Evolutionary conservation across 1,140 invertebrate species (phyloP).

Genomic region (Drosophila cardini): DNA sequence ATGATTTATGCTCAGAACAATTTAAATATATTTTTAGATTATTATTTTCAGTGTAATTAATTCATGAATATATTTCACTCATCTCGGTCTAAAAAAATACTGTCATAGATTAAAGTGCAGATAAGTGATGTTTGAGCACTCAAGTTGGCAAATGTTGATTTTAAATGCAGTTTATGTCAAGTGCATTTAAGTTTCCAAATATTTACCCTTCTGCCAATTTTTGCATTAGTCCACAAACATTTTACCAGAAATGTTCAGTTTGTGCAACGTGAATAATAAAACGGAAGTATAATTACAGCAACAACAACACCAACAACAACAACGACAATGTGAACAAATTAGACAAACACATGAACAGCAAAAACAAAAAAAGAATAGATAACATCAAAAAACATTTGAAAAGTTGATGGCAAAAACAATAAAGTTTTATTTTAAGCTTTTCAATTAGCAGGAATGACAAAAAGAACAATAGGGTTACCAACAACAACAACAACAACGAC

Average conservation of each 20-base stretch:
- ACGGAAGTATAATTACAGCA: slow-evolving; percentile 26
- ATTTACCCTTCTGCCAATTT: slow-evolving; percentile 44
- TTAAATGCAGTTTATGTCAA: slow-evolving; percentile 19
- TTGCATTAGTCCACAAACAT: slow-evolving; percentile 32
- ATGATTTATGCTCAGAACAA: too few relatives aligned
- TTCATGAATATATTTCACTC: slow-evolving; percentile 32
- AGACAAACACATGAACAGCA: slow-evolving; percentile 11
- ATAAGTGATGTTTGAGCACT: slow-evolving; percentile 45
- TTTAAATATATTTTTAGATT: too few relatives aligned
- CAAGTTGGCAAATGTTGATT: slow-evolving; percentile 37
- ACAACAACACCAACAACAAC: slow-evolving; percentile 9
- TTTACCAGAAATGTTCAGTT: background rate
- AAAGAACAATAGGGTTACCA: slow-evolving; percentile 24
- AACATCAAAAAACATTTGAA: slow-evolving; percentile 38
- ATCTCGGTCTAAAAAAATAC: slow-evolving; percentile 40
- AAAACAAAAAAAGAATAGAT: slow-evolving; percentile 44
- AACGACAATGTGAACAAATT: slow-evolving; percentile 11
- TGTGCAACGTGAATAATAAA: slow-evolving; percentile 36
- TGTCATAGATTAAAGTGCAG: slow-evolving; percentile 56
- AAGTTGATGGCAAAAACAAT: slow-evolving; percentile 64
- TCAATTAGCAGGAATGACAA: slow-evolving; percentile 70
- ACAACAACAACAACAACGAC: slow-evolving; percentile 8
- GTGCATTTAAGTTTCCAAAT: slow-evolving; percentile 45
- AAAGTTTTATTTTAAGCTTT: slow-evolving; percentile 65
- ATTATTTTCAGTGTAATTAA: slow-evolving; percentile 33